Evolutionary conservation across 2,888 invertebrate species (phyloP), one percentile per base, ranked within the genome.

Genomic region (Torymus auratus): DNA sequence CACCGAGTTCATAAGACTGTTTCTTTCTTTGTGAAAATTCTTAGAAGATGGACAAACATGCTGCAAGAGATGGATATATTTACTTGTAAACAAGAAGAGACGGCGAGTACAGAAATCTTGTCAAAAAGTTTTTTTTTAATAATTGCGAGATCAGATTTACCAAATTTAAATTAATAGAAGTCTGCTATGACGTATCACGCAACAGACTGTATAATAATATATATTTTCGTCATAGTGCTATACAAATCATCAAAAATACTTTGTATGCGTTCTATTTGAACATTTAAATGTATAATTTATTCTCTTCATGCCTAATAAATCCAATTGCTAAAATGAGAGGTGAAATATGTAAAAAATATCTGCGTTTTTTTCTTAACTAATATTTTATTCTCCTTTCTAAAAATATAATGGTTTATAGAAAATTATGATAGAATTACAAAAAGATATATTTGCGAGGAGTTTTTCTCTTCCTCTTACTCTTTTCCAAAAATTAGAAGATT

Each of bases 261-360:
- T 85, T 84, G 80, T 85, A 84, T 82, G 83, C 78, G 83, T 83
- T 83, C 84, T 72, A 78, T 84, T 84, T 82, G 71, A 70, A 82
- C 72, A 80, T 78, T 81, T 83, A 62, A 69, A 84, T 82, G 82
- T 83, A 83, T 75, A 82, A 80, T 83, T 80, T 80, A 79, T 81
- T 75, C 70, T 80, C 82, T 81, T 84, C 71, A 83, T 79, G 82
- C 80, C 82, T 72, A 84, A 84, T 84, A 84, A 83, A 84, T 80
- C 52, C 80, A 76, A 83, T 71, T 70, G 79, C 70, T 83, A 81
- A 72, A 41, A 82, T 69, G 79, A 80, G 81, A 79, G 70, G 41
- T 41, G 41, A 41, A 41, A 41, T 7, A 41, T 41, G 7, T 11
- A 55, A 14, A 28, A 70, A 13, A 52, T 53, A 15, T 64, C 15